A percentile compares a stretch with the other conserved stretches of the same genome.
phyloP scores from a whole-genome alignment of 1,140 invertebrate species.

The Trichonephila clavata region DNA sequence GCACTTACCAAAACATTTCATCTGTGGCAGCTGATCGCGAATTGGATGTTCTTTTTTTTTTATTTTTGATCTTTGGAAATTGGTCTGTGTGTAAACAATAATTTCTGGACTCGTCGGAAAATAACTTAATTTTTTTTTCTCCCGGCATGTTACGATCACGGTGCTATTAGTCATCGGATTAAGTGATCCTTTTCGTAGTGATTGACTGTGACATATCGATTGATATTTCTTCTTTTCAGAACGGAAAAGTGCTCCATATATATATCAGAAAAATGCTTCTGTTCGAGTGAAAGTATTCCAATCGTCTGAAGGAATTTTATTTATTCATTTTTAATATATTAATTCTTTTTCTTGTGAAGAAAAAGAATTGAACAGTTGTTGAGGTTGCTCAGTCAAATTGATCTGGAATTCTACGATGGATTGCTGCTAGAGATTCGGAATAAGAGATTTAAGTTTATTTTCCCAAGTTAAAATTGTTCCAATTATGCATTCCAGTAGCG shows the following conservation, averaged over 20 bases:
- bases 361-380: too few species aligned
- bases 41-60: background rate
- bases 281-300: too few species aligned
- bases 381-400: too few species aligned
- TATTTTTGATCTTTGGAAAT: too few species aligned
- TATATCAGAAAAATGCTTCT: too few species aligned
- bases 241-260: too few species aligned
- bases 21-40: background rate
- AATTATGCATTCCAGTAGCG: constrained; percentile 4
- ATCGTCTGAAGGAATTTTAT: too few species aligned
- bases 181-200: background rate
- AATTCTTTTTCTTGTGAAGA: too few species aligned
- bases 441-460: background rate
- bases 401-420: too few species aligned
- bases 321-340: too few species aligned
- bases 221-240: too few species aligned
- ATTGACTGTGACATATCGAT: background rate
- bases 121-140: background rate
- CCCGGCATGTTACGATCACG: background rate
- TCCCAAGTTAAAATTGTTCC: background rate
- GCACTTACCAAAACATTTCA: background rate
- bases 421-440: too few species aligned
- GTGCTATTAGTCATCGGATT: background rate
- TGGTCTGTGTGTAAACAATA: background rate
- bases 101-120: background rate